phyloP scores from a whole-genome alignment of 2,888 invertebrate genomes.

The Hoplodrina blanda region DNA sequence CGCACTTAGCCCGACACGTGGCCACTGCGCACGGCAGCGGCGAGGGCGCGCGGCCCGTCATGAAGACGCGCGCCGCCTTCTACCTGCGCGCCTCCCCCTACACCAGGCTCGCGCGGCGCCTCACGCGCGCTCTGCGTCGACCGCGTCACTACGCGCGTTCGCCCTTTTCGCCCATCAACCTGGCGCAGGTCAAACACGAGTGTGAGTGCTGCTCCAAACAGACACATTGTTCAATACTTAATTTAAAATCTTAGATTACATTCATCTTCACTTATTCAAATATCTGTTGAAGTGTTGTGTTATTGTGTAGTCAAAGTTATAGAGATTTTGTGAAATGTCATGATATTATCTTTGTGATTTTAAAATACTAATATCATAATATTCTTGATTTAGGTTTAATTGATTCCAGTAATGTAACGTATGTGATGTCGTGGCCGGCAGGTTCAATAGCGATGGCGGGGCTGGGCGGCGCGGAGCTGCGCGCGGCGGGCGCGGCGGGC shows the following conservation, averaged over 20 bases:
- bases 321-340: no score
- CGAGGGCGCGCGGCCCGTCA: constrained; percentile 95
- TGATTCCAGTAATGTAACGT: neutral
- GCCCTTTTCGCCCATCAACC: constrained; percentile 95
- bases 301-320: neutral
- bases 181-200: constrained; percentile 96
- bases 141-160: constrained; percentile 97
- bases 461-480: constrained; percentile 88
- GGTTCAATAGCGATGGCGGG: constrained; percentile 90
- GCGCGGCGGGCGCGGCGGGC: constrained; percentile 70
- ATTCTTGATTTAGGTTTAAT: neutral
- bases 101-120: constrained; percentile 96
- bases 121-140: constrained; percentile 95
- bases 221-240: no score
- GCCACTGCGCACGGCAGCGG: constrained; percentile 96
- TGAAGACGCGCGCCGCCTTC: constrained; percentile 99
- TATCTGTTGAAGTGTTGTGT: neutral
- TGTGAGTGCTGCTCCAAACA: constrained; percentile 89
- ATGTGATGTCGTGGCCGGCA: constrained; percentile 59
- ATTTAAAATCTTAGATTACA: neutral
- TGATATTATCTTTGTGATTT: no score
- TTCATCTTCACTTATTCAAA: no score
- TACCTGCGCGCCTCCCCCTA: constrained; percentile 97
- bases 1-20: constrained; percentile 98
- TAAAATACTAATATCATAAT: no score